A percentile compares a stretch with the other conserved stretches of the same genome.
These are phyloP conservation scores for Hemaris fuciformis DNA, from an alignment of 2,888 invertebrate species.

Conservation along the genomic window DNA sequence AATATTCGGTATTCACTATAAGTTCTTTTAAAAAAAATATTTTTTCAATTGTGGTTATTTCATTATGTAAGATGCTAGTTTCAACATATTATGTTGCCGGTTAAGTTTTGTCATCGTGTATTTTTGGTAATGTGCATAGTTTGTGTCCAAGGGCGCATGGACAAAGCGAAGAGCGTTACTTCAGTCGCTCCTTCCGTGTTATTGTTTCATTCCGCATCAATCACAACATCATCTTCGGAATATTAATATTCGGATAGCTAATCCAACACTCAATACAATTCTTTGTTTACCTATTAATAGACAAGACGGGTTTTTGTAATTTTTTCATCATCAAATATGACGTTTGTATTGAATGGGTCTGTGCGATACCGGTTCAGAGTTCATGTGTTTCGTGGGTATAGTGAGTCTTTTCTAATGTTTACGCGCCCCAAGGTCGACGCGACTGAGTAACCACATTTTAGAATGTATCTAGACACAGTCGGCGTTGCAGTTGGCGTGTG, in stretches of 20 bases:
- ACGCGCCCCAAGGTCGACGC: conserved; percentile 31
- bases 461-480: neutral
- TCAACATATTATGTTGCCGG: neutral
- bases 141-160: conserved; percentile 61
- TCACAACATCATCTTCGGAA: conserved; percentile 62
- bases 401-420: conserved; percentile 22
- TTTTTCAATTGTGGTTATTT: neutral
- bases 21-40: too few species aligned
- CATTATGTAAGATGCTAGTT: neutral
- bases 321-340: conserved; percentile 38
- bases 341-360: conserved; percentile 26
- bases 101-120: neutral
- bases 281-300: conserved; percentile 47
- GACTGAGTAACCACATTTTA: neutral
- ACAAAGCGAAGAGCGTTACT: conserved; percentile 57
- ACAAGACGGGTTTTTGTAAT: conserved; percentile 38
- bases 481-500: neutral
- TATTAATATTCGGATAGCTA: conserved; percentile 64
- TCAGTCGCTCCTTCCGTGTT: conserved; percentile 69
- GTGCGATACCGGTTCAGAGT: conserved; percentile 36
- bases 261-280: conserved; percentile 32
- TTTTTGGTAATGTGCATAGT: conserved; percentile 20
- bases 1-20: too few species aligned
- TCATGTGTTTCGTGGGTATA: conserved; percentile 23
- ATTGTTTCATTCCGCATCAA: conserved; percentile 67